Base-by-base conservation (phyloP, 2,797 vertebrate genomes). In the Lepus oiostolus region DNA sequence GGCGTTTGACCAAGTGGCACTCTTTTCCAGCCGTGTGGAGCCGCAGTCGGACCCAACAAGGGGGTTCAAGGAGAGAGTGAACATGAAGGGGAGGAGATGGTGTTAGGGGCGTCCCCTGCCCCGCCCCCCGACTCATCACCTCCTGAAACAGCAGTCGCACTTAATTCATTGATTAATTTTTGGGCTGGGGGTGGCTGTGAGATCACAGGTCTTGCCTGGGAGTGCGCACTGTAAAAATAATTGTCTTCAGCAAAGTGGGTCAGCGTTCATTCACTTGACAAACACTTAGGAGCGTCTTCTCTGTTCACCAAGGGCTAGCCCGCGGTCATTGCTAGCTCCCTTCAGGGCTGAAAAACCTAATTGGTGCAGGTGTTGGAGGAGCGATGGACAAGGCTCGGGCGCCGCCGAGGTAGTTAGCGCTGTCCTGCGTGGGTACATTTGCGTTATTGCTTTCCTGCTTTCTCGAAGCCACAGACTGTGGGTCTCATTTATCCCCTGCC, bases 181-280 rank as follows among this genome's bases (percentile, higher is more conserved):
- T 38, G 9, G 3, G 12, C 62, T 26, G 5, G 65, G 12, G 38
- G 7, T 79, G 47, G 30, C 58, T 26, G 28, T 35, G 67, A 79
- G 96, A 28, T 19, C 19, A n/a, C n/a, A 81, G 90, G 79, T 83
- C 85, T 72, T 30, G 54, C 62, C 42, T 60, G 50, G 75, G 77
- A 88, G 60, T 13, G 10, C 14, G 47, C 30, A 17, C 79, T 85
- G 10, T 76, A 68, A 90, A 85, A 87, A 94, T 47, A 70, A 91
- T 68, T 79, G 71, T 71, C 90, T 96, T 92, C n/a, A 54, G 79
- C 88, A 74, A 32, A 30, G 42, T 47, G 60, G 30, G 72, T 88
- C 54, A 7, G 65, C 0, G 0, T 35, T 93, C 67, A 68, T 91
- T 92, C 90, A 76, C 65, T 47, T 90, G 83, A 72, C 91, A 93